These are phyloP conservation scores for Telmatherina bonti DNA, from an alignment of 2,797 vertebrate genomes.

Conservation along the genomic window DNA sequence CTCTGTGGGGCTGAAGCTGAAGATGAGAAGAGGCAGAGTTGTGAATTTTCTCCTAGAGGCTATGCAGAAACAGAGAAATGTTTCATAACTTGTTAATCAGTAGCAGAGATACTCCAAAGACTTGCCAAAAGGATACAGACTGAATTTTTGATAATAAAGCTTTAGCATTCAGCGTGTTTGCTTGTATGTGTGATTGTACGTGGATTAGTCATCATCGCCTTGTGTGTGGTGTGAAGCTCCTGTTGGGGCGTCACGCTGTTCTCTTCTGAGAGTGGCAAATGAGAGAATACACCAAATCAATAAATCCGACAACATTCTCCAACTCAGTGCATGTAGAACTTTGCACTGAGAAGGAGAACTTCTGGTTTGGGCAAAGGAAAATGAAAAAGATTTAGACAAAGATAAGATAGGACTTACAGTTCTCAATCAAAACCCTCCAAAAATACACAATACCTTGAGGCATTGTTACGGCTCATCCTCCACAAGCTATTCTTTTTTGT, in stretches of 20 bases:
- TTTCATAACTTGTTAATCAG: conserved; percentile 47
- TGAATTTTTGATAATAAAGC: conserved; percentile 34
- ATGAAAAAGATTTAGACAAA: background rate
- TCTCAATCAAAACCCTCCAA: conserved; percentile 5
- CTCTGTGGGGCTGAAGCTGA: conserved; percentile 13
- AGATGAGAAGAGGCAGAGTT: conserved; percentile 45
- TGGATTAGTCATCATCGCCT: conserved; percentile 12
- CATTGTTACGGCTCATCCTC: conserved; percentile 18
- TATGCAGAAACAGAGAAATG: conserved; percentile 12
- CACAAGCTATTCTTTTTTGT: conserved; percentile 35
- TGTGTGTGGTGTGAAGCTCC: conserved; percentile 6
- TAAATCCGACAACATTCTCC: conserved; percentile 46
- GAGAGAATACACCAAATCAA: conserved; percentile 44
- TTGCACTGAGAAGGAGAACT: conserved; percentile 32
- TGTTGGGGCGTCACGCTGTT: conserved; percentile 25
- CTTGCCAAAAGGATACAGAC: conserved; percentile 17
- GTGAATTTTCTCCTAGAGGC: conserved; percentile 24
- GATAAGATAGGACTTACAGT: conserved; percentile 14
- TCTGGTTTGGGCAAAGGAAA: conserved; percentile 11
- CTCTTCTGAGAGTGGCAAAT: conserved; percentile 27
- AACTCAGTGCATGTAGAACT: conserved; percentile 35
- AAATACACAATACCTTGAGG: conserved; percentile 33
- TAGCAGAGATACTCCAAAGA: conserved; percentile 35
- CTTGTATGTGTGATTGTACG: background rate
- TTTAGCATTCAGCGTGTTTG: conserved; percentile 1